phyloP scores from a whole-genome alignment of 1,140 invertebrate species.

The Bradysia coprophila region DNA sequence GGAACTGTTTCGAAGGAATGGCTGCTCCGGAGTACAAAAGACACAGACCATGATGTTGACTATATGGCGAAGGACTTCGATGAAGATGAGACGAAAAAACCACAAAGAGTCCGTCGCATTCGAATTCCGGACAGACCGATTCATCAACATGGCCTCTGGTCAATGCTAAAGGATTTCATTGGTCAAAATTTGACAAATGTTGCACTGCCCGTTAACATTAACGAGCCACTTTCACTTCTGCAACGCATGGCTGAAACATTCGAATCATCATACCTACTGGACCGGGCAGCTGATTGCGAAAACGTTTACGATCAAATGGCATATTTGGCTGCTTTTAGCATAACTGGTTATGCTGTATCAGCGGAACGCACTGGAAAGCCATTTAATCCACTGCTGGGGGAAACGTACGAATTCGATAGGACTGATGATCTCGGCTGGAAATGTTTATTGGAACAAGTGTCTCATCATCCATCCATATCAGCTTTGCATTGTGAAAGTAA shows the following conservation, averaged over 20 bases:
- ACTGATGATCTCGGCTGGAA: constrained; percentile 54
- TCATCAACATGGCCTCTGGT: too few relatives aligned
- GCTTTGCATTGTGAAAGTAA: constrained; percentile 51
- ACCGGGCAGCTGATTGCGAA: constrained; percentile 41
- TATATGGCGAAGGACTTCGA: too few relatives aligned
- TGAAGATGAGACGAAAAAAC: too few relatives aligned
- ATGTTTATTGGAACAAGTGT: constrained; percentile 54
- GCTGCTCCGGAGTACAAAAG: too few relatives aligned
- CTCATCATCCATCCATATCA: constrained; percentile 72
- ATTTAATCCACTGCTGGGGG: constrained; percentile 72
- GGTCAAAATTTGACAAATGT: too few relatives aligned
- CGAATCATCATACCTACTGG: constrained; percentile 63
- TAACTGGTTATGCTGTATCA: constrained; percentile 60
- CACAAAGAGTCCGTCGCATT: too few relatives aligned
- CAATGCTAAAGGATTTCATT: too few relatives aligned
- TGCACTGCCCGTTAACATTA: not conserved
- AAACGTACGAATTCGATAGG: constrained; percentile 65
- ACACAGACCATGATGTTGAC: too few relatives aligned
- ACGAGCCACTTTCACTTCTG: not conserved
- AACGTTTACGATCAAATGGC: constrained; percentile 53
- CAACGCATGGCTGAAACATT: constrained; percentile 60
- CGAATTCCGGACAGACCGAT: too few relatives aligned
- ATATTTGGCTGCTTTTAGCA: constrained; percentile 63
- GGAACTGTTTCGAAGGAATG: too few relatives aligned
- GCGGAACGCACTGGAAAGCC: constrained; percentile 68